These are phyloP conservation scores for Ambastaia sidthimunki DNA, from an alignment of 2,797 vertebrate species.

Conservation along the genomic window DNA sequence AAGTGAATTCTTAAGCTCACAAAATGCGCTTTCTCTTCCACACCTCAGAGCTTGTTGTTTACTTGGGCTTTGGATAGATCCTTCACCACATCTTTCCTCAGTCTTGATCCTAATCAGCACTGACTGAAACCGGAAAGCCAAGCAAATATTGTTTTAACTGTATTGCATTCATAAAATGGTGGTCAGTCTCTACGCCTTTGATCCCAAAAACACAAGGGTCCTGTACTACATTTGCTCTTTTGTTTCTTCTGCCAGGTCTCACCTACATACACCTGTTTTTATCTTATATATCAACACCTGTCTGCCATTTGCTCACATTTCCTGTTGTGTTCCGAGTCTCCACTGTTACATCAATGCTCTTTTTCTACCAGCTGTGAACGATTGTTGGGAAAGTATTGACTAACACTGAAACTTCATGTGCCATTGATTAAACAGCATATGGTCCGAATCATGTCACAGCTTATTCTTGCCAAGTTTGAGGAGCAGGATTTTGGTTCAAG, in stretches of 20 bases:
- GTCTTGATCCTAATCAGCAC: slow-evolving; percentile 36
- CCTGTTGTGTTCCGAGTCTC: not conserved
- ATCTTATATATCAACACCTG: slow-evolving; percentile 8
- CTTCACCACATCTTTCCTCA: slow-evolving; percentile 1
- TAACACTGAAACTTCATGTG: not conserved
- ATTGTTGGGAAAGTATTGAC: slow-evolving; percentile 28
- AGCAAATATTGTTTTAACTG: slow-evolving; percentile 51
- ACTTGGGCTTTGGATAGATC: slow-evolving; percentile 30
- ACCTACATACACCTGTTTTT: not conserved
- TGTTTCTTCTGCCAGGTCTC: not conserved
- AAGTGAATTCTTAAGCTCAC: slow-evolving; percentile 18
- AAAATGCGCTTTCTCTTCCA: slow-evolving; percentile 14
- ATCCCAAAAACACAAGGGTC: slow-evolving; percentile 26
- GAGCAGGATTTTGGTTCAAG: not conserved
- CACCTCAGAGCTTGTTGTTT: slow-evolving; percentile 48
- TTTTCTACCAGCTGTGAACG: slow-evolving; percentile 23
- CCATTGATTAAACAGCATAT: not conserved
- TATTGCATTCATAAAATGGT: slow-evolving; percentile 44
- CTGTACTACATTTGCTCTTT: not conserved
- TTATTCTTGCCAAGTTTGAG: not conserved
- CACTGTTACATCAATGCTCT: slow-evolving; percentile 17
- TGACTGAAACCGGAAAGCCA: slow-evolving; percentile 26
- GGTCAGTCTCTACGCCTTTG: not conserved
- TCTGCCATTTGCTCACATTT: slow-evolving; percentile 10
- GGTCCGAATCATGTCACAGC: not conserved